A percentile compares a stretch with the other conserved stretches of the same genome.
Conservation (phyloP, 1,140 invertebrate genomes). For the Vollenhovia emeryi region DNA sequence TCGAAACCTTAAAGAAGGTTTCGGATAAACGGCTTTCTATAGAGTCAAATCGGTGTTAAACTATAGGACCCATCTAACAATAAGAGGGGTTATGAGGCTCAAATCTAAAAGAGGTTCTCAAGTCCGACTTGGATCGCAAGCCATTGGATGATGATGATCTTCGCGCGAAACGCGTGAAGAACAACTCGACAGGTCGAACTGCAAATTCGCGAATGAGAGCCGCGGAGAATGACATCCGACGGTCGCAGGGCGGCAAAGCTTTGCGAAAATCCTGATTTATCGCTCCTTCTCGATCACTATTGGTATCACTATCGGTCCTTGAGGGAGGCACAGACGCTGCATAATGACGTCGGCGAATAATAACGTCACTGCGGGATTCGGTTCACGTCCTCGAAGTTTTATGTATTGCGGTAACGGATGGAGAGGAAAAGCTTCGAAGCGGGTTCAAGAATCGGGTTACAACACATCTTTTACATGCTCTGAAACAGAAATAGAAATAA, state of each 20-base stretch:
- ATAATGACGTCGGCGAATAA: conserved; percentile 55
- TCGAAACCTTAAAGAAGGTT: too few relatives aligned
- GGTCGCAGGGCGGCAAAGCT: conserved; percentile 59
- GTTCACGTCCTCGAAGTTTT: conserved; percentile 44
- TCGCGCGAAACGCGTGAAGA: too few relatives aligned
- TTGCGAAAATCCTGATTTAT: conserved; percentile 71
- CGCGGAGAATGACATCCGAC: conserved; percentile 57
- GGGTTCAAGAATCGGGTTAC: neutral
- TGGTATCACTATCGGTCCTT: conserved; percentile 41
- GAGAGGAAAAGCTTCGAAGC: conserved; percentile 11
- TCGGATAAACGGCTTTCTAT: too few relatives aligned
- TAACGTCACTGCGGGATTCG: conserved; percentile 53
- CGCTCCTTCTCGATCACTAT: conserved; percentile 48
- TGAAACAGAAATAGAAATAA: neutral
- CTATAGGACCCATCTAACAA: too few relatives aligned
- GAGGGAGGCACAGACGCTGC: conserved; percentile 37
- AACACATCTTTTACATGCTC: neutral
- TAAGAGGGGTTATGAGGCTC: too few relatives aligned
- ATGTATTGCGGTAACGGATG: conserved; percentile 44
- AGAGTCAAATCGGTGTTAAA: too few relatives aligned
- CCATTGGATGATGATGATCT: too few relatives aligned
- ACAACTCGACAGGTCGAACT: neutral
- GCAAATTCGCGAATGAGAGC: conserved; percentile 20
- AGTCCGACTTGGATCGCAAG: too few relatives aligned
- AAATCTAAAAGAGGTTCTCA: too few relatives aligned